Evolutionary conservation across 2,113 vertebrate genomes (phyloP), one percentile per base, ranked within the genome.

Genomic region (Leptosomus discolor): DNA sequence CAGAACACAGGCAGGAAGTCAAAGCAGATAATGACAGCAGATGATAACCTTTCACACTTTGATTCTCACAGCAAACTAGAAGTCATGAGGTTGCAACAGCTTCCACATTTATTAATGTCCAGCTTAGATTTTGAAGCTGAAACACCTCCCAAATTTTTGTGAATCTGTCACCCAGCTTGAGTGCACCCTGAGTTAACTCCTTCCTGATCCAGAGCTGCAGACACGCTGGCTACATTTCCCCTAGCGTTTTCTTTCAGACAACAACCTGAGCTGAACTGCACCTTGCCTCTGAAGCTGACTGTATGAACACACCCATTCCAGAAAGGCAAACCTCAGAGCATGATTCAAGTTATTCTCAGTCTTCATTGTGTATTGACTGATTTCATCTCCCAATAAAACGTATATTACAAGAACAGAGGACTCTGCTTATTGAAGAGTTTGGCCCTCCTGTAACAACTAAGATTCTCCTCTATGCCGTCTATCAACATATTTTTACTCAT

Each of bases 21-120:
- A 96, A 97, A 95, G 82, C 83, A 93, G 79, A 86, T 94, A 80
- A 84, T 53, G 92, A 73, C 58, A 92, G 80, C 76, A 94, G 84
- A 88, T 46, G 29, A 64, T 75, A 93, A 78, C 68, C 84, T 93
- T 91, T 93, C 92, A 92, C 68, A 74, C 60, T 57, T 53, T 4
- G 0, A 70, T 83, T 90, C 79, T 54, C 84, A 79, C 75, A 86
- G 79, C 68, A 81, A 51, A 88, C 54, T 70, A 32, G 3, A 90
- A 93, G 54, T 65, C 85, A 89, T 17, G 64, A 86, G 54, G 43
- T 58, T 86, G 76, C 73, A 95, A 88, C 2, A 19, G n/a, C 71
- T 90, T 91, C 60, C 46, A 84, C 11, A n/a, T 36, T 67, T 77
- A 70, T 32, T 26, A 46, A 88, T 6, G 56, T 73, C 82, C 82